Percentiles rank a stretch among this genome's conserved stretches.
These are phyloP conservation scores for Mycalesis mineus DNA, from an alignment of 2,888 invertebrate genomes.

Conservation along the genomic window DNA sequence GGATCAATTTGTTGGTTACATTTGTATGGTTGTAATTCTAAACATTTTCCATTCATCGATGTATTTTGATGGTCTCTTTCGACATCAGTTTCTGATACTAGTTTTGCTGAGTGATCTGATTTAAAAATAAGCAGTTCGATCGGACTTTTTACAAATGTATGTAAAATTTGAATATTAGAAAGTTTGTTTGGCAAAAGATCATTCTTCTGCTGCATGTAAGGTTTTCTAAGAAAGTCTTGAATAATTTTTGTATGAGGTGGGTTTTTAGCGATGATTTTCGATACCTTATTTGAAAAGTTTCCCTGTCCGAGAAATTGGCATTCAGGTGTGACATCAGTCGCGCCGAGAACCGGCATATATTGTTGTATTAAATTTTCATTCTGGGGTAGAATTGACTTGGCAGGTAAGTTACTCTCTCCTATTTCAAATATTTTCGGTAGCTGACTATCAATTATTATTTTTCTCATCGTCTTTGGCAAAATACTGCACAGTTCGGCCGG, in stretches of 20 bases:
- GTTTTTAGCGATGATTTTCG: background rate
- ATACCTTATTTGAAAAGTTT: constrained; percentile 2
- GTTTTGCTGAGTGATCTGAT: background rate
- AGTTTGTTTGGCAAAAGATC: background rate
- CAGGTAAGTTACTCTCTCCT: constrained; percentile 27
- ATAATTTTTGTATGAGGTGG: background rate
- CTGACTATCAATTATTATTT: constrained; percentile 39
- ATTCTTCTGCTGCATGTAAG: background rate
- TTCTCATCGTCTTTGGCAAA: constrained; percentile 52
- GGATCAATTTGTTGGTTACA: constrained; percentile 23
- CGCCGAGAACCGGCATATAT: constrained; percentile 5
- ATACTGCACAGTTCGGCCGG: constrained; percentile 65
- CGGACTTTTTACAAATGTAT: background rate
- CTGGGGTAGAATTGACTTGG: constrained; percentile 10
- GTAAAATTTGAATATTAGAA: too few relatives aligned
- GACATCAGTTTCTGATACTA: background rate
- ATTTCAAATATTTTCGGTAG: constrained; percentile 30
- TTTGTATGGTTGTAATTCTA: constrained; percentile 36
- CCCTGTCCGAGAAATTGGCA: background rate
- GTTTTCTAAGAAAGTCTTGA: background rate
- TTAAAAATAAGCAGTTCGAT: background rate
- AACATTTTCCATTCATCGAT: constrained; percentile 32
- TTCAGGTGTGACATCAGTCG: background rate
- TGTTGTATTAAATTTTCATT: background rate
- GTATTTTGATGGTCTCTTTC: background rate